These are phyloP conservation scores for Mionectes olivaceus DNA, from an alignment of 2,797 vertebrate species.

Conservation along the genomic window DNA sequence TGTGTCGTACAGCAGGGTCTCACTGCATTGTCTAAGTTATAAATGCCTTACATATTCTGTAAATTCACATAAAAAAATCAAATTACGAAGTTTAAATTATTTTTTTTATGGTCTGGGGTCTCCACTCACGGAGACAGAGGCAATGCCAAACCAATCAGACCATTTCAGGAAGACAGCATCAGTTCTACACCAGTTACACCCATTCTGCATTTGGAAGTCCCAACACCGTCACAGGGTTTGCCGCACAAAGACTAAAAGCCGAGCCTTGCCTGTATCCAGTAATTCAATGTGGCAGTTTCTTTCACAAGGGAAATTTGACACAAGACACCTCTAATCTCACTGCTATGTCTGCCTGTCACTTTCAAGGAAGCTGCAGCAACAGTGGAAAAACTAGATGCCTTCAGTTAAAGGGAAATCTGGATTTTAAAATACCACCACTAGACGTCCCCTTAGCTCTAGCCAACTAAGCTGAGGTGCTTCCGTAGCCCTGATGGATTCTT, in stretches of 20 bases:
- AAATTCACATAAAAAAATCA: background rate
- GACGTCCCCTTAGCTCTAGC: background rate
- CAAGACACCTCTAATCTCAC: background rate
- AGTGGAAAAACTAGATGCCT: background rate
- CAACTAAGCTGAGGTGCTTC: background rate
- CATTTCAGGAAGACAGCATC: background rate
- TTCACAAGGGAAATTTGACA: background rate
- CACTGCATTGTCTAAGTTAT: background rate
- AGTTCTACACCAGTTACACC: background rate
- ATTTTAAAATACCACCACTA: background rate
- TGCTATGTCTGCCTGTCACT: background rate
- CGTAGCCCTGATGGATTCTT: background rate
- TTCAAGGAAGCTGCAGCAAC: background rate
- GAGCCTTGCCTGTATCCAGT: background rate
- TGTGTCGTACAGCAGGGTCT: background rate
- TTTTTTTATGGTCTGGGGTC: background rate
- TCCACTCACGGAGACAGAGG: background rate
- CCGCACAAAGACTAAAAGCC: rapidly evolving
- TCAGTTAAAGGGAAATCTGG: background rate
- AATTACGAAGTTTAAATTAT: background rate
- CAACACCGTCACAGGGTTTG: background rate
- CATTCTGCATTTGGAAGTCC: background rate
- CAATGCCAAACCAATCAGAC: background rate
- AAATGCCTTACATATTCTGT: background rate
- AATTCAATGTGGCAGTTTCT: background rate